Evolutionary conservation across 2,888 invertebrate species (phyloP).

Genomic region (Synergus japonicus): DNA sequence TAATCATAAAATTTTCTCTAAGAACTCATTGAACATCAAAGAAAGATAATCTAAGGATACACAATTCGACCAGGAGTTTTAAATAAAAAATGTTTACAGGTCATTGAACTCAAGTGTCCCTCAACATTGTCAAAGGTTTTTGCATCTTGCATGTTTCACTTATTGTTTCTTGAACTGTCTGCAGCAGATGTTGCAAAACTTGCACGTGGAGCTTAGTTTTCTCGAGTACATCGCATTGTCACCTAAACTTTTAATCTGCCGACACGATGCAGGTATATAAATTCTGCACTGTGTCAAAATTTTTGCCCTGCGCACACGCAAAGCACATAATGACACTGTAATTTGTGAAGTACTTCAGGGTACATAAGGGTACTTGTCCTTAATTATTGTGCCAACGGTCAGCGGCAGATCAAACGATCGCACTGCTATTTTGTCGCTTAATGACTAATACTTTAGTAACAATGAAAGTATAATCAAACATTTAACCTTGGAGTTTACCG

Average conservation of each 20-base stretch:
- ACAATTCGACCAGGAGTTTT: not conserved
- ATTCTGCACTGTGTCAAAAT: constrained; percentile 11
- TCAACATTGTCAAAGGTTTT: not conserved
- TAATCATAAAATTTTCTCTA: not conserved
- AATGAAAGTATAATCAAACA: constrained; percentile 35
- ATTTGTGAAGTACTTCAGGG: not conserved
- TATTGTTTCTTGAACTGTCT: constrained; percentile 25
- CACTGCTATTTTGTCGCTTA: constrained; percentile 33
- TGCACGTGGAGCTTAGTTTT: not conserved
- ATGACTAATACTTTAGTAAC: constrained; percentile 34
- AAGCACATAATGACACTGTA: constrained; percentile 16
- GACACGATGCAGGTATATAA: constrained; percentile 10
- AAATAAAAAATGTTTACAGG: not conserved
- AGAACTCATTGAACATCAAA: not conserved
- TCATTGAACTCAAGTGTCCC: not conserved
- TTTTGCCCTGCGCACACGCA: not conserved
- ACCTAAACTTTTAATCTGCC: constrained; percentile 23
- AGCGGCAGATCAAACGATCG: constrained; percentile 34
- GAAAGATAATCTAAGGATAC: not conserved
- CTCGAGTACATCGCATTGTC: constrained; percentile 20
- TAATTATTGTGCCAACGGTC: constrained; percentile 20
- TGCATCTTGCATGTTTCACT: not conserved
- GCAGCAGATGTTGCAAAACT: not conserved
- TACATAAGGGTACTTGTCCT: constrained; percentile 30
- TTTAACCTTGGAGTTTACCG: constrained; percentile 16